phyloP scores from a whole-genome alignment of 1,140 invertebrate species.

The Brachionus calyciflorus region DNA sequence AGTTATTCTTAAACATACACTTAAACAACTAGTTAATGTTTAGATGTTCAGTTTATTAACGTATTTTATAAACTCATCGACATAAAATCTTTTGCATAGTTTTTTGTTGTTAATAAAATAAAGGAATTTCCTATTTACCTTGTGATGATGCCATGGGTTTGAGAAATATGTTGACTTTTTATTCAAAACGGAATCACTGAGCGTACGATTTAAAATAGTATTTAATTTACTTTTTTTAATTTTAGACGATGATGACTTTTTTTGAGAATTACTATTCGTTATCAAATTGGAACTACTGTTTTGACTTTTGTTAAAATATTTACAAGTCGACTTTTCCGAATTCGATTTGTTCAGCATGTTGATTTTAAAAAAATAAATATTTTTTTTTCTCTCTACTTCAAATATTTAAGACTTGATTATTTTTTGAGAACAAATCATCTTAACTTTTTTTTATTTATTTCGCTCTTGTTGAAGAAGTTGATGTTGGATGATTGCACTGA shows the following conservation, averaged over 20 bases:
- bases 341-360: slow-evolving; percentile 32
- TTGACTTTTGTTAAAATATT: neutral
- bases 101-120: too few relatives aligned
- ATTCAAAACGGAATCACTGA: slow-evolving; percentile 17
- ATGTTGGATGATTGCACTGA: slow-evolving; percentile 18
- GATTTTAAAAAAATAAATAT: neutral
- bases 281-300: neutral
- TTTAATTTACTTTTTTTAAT: slow-evolving; percentile 13
- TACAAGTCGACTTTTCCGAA: slow-evolving; percentile 9
- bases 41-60: too few relatives aligned
- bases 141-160: slow-evolving; percentile 16
- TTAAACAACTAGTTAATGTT: too few relatives aligned
- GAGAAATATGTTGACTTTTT: neutral
- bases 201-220: slow-evolving; percentile 10
- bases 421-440: slow-evolving; percentile 11
- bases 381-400: too few relatives aligned
- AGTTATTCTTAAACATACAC: too few relatives aligned
- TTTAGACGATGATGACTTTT: neutral
- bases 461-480: neutral
- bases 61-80: too few relatives aligned
- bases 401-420: too few relatives aligned
- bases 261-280: neutral
- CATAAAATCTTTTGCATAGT: too few relatives aligned
- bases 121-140: too few relatives aligned
- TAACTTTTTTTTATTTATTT: neutral